Evolutionary conservation across 2,888 invertebrate species (phyloP).

Genomic region (Teinopalpus imperialis): DNA sequence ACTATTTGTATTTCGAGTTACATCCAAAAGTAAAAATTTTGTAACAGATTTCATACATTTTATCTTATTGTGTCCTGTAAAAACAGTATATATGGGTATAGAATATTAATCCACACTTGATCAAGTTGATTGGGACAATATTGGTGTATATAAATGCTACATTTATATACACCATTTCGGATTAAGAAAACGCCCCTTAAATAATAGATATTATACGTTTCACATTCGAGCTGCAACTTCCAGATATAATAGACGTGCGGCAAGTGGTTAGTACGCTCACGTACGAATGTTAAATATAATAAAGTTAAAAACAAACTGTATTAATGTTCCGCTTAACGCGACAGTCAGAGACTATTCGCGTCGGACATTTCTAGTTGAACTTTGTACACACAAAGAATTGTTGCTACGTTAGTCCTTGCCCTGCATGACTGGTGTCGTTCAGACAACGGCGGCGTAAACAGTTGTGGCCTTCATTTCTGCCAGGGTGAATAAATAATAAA

Average conservation of each 20-base stretch:
- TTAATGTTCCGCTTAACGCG: background rate
- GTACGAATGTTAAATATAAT: background rate
- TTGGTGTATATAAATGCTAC: too few relatives aligned
- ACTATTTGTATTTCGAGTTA: too few relatives aligned
- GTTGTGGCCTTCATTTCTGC: slow-evolving; percentile 2
- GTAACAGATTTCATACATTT: too few relatives aligned
- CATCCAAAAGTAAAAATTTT: too few relatives aligned
- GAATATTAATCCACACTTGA: too few relatives aligned
- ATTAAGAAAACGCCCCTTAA: slow-evolving; percentile 14
- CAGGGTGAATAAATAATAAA: background rate
- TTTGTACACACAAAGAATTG: background rate
- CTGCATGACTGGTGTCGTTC: background rate
- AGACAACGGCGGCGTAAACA: background rate
- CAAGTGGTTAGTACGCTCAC: slow-evolving; percentile 5
- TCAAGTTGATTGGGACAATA: too few relatives aligned
- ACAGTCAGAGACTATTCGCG: background rate
- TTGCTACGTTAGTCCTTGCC: background rate
- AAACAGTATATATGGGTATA: too few relatives aligned
- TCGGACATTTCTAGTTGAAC: background rate
- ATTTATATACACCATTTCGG: too few relatives aligned
- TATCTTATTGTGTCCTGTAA: too few relatives aligned
- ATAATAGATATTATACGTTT: slow-evolving; percentile 15
- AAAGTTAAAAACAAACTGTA: slow-evolving; percentile 1
- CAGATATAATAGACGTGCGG: slow-evolving; percentile 9
- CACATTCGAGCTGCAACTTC: slow-evolving; percentile 9